phyloP scores from a whole-genome alignment of 2,888 invertebrate genomes.

The Cheilosia impressa region DNA sequence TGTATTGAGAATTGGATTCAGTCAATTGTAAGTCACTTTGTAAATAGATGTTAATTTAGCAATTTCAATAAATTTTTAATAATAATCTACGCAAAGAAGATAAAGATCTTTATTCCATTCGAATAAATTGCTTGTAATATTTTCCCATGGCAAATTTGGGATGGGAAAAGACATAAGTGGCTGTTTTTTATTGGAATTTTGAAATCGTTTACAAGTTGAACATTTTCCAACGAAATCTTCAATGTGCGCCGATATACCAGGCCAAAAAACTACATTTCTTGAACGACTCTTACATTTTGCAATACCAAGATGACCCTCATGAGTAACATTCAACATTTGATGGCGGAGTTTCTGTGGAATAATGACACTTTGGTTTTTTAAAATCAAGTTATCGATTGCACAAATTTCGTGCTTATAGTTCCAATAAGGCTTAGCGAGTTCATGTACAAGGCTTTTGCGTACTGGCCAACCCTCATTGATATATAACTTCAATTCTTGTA shows the following conservation, averaged over 20 bases:
- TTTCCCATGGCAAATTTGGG: slow-evolving; percentile 31
- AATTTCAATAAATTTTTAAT: slow-evolving; percentile 71
- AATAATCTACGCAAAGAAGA: slow-evolving; percentile 71
- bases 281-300: not conserved
- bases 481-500: slow-evolving; percentile 1
- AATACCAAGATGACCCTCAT: slow-evolving; percentile 4
- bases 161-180: slow-evolving; percentile 19
- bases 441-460: not conserved
- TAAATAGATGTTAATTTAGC: slow-evolving; percentile 36
- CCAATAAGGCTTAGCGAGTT: not conserved
- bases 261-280: too few species aligned
- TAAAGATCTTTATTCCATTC: slow-evolving; percentile 49
- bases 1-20: too few species aligned
- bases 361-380: slow-evolving; percentile 1
- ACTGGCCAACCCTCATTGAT: not conserved
- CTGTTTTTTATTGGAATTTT: slow-evolving; percentile 29
- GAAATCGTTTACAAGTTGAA: slow-evolving; percentile 54
- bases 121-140: slow-evolving; percentile 47
- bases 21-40: not conserved
- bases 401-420: slow-evolving; percentile 4
- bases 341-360: not conserved
- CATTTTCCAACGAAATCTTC: slow-evolving; percentile 37
- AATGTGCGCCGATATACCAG: not conserved
- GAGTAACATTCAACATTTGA: slow-evolving; percentile 2
- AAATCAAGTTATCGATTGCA: slow-evolving; percentile 1